Conservation (phyloP, 2,113 vertebrate genomes). For the Progne subis region DNA sequence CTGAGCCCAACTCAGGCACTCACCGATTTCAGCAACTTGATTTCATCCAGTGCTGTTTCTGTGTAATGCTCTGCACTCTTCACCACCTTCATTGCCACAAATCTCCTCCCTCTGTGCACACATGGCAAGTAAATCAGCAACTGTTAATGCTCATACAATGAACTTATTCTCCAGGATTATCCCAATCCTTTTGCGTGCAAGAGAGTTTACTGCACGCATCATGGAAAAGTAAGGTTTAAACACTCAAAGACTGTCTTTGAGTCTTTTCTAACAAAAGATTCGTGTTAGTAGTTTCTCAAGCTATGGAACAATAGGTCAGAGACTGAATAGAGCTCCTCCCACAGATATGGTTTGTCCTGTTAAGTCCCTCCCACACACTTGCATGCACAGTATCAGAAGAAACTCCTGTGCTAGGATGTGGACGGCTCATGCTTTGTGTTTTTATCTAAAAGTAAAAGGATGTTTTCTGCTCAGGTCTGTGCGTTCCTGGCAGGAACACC, state of each 20-base stretch:
- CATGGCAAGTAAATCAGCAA: background rate
- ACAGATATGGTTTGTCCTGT: background rate
- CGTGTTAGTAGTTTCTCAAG: background rate
- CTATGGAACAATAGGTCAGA: background rate
- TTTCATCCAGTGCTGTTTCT: slow-evolving; percentile 96
- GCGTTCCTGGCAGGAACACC: background rate
- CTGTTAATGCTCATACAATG: background rate
- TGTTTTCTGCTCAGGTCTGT: background rate
- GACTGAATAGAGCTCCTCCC: background rate
- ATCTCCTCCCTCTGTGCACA: slow-evolving; percentile 84
- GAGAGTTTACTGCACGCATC: background rate
- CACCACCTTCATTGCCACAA: slow-evolving; percentile 98
- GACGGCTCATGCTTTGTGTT: background rate
- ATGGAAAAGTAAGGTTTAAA: background rate
- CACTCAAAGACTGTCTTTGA: background rate
- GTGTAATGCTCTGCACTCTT: slow-evolving; percentile 99
- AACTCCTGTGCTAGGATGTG: background rate
- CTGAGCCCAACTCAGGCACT: slow-evolving; percentile 31
- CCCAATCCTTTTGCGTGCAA: background rate
- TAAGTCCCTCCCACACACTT: background rate
- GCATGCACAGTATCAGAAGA: background rate
- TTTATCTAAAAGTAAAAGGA: background rate
- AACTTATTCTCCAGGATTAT: background rate
- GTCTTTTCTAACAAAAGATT: background rate
- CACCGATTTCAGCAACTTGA: slow-evolving; percentile 92